Conservation (phyloP, 2,113 vertebrate species). For the Anoplopoma fimbria region DNA sequence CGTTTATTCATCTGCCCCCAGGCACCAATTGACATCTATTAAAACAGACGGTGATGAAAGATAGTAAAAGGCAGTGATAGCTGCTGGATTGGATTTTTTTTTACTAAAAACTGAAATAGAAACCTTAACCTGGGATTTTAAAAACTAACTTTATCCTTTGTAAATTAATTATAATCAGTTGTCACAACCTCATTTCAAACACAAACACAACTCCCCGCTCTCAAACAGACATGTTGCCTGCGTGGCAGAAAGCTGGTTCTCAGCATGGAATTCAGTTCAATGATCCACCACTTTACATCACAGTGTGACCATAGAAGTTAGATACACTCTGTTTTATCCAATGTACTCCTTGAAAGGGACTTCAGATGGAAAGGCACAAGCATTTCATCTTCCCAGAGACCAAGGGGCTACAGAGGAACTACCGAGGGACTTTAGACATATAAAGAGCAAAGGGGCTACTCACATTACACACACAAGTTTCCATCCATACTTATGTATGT, state of each 20-base stretch:
- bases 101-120: background rate
- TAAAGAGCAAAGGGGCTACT: background rate
- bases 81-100: background rate
- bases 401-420: background rate
- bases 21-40: background rate
- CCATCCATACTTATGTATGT: background rate
- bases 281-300: constrained; percentile 8
- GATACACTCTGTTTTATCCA: background rate
- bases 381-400: constrained; percentile 17
- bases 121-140: background rate
- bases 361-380: constrained; percentile 11
- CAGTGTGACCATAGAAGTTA: background rate
- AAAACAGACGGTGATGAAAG: background rate
- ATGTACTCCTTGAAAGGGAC: background rate
- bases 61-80: background rate
- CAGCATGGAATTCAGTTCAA: background rate
- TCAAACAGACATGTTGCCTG: background rate
- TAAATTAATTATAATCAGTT: background rate
- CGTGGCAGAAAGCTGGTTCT: background rate
- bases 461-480: background rate
- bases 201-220: background rate
- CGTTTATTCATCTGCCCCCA: background rate
- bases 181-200: background rate
- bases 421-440: background rate
- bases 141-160: background rate